A percentile compares a stretch with the other conserved stretches of the same genome.
Conservation (phyloP, 1,140 invertebrate species). For the Drosophila albomicans region DNA sequence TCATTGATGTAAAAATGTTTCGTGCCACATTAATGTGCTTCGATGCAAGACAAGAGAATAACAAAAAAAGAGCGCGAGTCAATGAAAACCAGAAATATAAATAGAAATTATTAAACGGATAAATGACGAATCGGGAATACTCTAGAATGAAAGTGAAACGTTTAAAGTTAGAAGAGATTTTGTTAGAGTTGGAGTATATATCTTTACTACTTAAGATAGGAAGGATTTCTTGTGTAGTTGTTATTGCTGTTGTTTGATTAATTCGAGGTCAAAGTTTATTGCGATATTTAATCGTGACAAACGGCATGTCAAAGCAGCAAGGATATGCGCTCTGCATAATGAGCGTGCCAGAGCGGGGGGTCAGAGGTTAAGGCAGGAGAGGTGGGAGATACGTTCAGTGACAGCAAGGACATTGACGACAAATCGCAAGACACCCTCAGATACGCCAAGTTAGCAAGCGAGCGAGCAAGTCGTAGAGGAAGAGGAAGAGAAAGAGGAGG, state of each 20-base stretch:
- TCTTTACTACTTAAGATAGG: no score
- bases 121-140: conserved; percentile 18
- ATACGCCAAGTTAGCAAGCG: conserved; percentile 44
- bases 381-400: conserved; percentile 5
- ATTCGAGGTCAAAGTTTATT: not conserved
- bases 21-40: conserved; percentile 60
- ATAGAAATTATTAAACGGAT: conserved; percentile 14
- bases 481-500: not conserved
- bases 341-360: not conserved
- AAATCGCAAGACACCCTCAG: conserved; percentile 77
- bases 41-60: conserved; percentile 38
- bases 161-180: not conserved
- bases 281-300: not conserved
- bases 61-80: conserved; percentile 52
- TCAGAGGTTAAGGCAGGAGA: conserved; percentile 4
- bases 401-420: conserved; percentile 61
- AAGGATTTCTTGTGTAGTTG: no score
- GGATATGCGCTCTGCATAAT: conserved; percentile 1
- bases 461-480: conserved; percentile 2
- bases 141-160: not conserved
- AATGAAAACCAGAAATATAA: conserved; percentile 60
- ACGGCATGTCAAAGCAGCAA: not conserved
- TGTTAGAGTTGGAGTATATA: no score
- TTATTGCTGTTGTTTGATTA: not conserved
- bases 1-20: conserved; percentile 70